Percentiles rank a stretch among this genome's conserved stretches.
Evolutionary conservation across 2,888 invertebrate species (phyloP).

Genomic region (Amiota communis): DNA sequence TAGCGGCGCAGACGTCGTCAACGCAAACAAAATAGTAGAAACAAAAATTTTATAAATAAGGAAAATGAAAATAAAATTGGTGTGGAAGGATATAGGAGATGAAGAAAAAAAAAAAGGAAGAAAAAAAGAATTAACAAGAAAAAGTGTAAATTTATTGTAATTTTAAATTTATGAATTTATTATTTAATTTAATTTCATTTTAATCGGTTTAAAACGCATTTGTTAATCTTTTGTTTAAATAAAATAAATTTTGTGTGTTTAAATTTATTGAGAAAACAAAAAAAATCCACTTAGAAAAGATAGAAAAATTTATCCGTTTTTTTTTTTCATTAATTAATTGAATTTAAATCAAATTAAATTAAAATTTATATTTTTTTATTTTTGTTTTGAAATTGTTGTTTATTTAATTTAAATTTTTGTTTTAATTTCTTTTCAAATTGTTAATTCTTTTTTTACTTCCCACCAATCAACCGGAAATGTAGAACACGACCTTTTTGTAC

Average conservation of each 20-base stretch:
- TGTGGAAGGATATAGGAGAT: conserved; percentile 33
- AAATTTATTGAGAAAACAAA: too few species aligned
- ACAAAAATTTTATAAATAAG: background rate
- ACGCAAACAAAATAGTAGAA: conserved; percentile 15
- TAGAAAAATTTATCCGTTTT: too few species aligned
- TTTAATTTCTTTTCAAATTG: too few species aligned
- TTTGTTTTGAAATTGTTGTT: conserved; percentile 1
- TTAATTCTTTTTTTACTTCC: background rate
- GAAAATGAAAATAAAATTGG: background rate
- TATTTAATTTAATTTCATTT: too few species aligned
- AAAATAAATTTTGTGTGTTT: too few species aligned
- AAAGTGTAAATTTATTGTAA: background rate
- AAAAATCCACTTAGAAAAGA: too few species aligned
- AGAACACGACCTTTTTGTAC: too few species aligned
- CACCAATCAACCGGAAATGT: background rate
- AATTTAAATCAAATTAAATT: background rate
- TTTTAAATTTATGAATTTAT: too few species aligned
- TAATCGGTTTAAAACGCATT: too few species aligned
- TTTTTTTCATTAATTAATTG: too few species aligned
- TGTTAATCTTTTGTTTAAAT: too few species aligned
- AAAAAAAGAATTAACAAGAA: conserved; percentile 15
- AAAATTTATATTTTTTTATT: too few species aligned
- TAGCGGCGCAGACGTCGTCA: conserved; percentile 63
- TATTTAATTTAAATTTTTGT: background rate
- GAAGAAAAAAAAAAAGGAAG: background rate